These are phyloP conservation scores for Paracentrotus lividus DNA, from an alignment of 53 echinoderm and acorn worm genomes.

Conservation along the genomic window DNA sequence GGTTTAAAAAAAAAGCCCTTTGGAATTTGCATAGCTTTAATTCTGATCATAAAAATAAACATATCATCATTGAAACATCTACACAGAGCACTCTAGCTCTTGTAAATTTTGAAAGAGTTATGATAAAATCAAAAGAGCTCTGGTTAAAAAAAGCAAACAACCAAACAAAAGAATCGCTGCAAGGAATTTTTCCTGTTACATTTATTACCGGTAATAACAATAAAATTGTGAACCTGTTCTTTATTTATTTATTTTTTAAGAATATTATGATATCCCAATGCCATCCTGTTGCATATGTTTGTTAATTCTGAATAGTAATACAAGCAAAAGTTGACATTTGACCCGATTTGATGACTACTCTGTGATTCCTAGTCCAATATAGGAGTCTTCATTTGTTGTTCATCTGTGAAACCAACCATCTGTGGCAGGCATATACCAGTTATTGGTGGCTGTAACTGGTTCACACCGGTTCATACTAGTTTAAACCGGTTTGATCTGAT, in stretches of 20 bases:
- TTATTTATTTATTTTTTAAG: neutral
- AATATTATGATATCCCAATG: too few species aligned
- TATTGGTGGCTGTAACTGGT: neutral
- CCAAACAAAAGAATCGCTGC: too few species aligned
- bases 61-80: too few species aligned
- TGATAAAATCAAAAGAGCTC: too few species aligned
- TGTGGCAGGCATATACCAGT: conserved; percentile 2
- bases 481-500: conserved; percentile 12
- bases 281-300: neutral
- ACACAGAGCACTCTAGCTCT: too few species aligned
- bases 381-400: conserved; percentile 57
- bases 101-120: too few species aligned
- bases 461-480: conserved; percentile 55
- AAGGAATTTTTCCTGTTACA: too few species aligned
- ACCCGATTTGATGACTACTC: conserved; percentile 6
- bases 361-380: conserved; percentile 40
- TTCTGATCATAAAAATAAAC: too few species aligned
- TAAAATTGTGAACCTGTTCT: too few species aligned
- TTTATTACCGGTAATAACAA: too few species aligned
- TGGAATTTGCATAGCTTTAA: too few species aligned
- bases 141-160: neutral
- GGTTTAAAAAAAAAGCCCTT: too few species aligned
- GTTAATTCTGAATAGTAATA: neutral
- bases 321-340: neutral
- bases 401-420: conserved; percentile 43